phyloP scores from a whole-genome alignment of 2,113 vertebrate genomes.

The Kryptolebias marmoratus region DNA sequence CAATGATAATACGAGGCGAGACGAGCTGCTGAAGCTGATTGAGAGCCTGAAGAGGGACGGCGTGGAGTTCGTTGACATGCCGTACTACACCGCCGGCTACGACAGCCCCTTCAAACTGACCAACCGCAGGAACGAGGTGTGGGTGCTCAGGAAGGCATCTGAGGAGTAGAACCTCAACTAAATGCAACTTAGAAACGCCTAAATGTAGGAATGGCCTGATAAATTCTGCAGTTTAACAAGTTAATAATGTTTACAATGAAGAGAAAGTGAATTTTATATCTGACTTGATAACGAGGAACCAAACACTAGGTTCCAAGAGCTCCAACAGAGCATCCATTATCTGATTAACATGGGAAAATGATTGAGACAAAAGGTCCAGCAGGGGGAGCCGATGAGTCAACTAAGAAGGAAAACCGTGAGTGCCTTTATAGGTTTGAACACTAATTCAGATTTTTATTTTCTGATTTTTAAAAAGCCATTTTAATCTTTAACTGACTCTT shows the following conservation, averaged over 20 bases:
- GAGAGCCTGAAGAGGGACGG: slow-evolving; percentile 82
- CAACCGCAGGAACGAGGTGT: slow-evolving; percentile 84
- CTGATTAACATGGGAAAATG: too few relatives aligned
- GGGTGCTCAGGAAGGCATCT: slow-evolving; percentile 75
- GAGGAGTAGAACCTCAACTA: slow-evolving; percentile 26
- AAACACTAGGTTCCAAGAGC: not conserved
- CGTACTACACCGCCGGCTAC: slow-evolving; percentile 83
- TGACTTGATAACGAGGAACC: not conserved
- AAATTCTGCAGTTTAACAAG: not conserved
- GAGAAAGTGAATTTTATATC: too few relatives aligned
- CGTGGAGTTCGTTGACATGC: slow-evolving; percentile 74
- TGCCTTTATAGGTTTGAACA: slow-evolving; percentile 13
- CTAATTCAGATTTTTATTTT: not conserved
- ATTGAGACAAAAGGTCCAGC: slow-evolving; percentile 10
- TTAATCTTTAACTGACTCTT: not conserved
- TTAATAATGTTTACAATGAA: not conserved
- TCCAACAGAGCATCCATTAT: too few relatives aligned
- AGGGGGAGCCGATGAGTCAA: slow-evolving; percentile 38
- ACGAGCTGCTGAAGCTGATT: slow-evolving; percentile 81
- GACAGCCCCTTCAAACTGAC: slow-evolving; percentile 83
- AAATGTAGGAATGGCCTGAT: not conserved
- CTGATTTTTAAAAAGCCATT: not conserved
- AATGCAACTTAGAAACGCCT: not conserved
- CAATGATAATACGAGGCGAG: slow-evolving; percentile 79
- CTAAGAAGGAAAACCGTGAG: slow-evolving; percentile 8